Conservation (phyloP, 2,888 invertebrate genomes). For the Torymus auratus region DNA sequence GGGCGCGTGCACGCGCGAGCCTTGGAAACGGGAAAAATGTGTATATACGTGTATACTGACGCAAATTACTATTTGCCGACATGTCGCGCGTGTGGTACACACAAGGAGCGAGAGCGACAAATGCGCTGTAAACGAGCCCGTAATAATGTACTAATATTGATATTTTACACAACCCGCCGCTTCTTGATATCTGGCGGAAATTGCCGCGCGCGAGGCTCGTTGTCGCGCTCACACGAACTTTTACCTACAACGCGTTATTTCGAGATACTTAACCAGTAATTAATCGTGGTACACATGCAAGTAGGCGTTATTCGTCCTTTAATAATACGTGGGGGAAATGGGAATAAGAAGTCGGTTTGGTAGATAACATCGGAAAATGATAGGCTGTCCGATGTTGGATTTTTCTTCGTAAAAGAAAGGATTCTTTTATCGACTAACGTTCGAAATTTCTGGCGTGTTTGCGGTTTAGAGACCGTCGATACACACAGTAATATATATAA, state of each 20-base stretch:
- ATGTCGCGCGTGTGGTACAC: conserved; percentile 7
- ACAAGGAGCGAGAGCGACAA: background rate
- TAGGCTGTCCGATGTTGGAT: too few relatives aligned
- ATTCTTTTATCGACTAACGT: too few relatives aligned
- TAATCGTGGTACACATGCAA: too few relatives aligned
- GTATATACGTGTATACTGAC: background rate
- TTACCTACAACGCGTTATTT: conserved; percentile 1
- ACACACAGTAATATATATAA: too few relatives aligned
- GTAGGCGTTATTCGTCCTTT: too few relatives aligned
- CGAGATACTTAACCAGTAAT: conserved; percentile 14
- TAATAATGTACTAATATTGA: conserved; percentile 43
- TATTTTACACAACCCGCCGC: background rate
- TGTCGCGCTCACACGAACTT: background rate
- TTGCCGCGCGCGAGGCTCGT: background rate
- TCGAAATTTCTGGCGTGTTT: too few relatives aligned
- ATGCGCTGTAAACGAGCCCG: conserved; percentile 25
- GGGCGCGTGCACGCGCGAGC: background rate
- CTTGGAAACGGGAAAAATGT: conserved; percentile 20
- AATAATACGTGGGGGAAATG: too few relatives aligned
- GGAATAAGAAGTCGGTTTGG: too few relatives aligned
- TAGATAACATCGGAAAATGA: too few relatives aligned
- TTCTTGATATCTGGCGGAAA: conserved; percentile 8
- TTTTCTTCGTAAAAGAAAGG: too few relatives aligned
- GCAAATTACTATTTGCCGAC: conserved; percentile 41
- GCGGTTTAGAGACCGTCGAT: too few relatives aligned